Percentiles rank a stretch among this genome's conserved stretches.
These are phyloP conservation scores for Danaus melanippus DNA, from an alignment of 1,140 invertebrate species.

Conservation along the genomic window DNA sequence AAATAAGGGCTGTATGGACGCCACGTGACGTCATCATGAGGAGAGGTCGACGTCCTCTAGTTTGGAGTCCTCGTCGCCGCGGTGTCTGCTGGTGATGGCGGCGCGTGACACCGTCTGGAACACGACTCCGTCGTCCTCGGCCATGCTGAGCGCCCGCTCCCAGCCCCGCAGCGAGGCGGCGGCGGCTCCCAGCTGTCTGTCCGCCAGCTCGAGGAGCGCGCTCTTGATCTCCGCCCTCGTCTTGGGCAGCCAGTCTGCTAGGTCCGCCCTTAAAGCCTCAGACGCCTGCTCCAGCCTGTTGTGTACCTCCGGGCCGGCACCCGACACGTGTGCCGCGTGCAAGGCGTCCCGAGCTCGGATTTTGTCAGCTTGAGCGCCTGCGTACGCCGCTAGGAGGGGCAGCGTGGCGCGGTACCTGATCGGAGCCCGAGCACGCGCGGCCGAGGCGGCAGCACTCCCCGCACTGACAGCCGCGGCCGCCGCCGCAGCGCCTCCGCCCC, in stretches of 20 bases:
- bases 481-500: constrained; percentile 12
- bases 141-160: constrained; percentile 48
- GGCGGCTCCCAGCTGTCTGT: constrained; percentile 39
- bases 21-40: no score
- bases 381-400: constrained; percentile 42
- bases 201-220: constrained; percentile 43
- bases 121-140: constrained; percentile 38
- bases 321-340: constrained; percentile 43
- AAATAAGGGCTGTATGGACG: no score
- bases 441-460: constrained; percentile 15
- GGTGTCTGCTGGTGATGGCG: constrained; percentile 53
- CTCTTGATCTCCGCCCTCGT: constrained; percentile 45
- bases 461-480: constrained; percentile 17
- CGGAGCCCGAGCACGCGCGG: constrained; percentile 19
- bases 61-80: constrained; percentile 30
- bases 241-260: constrained; percentile 54
- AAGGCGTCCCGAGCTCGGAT: constrained; percentile 37
- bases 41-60: constrained; percentile 13
- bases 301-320: constrained; percentile 36
- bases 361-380: constrained; percentile 36
- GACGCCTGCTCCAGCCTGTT: constrained; percentile 57
- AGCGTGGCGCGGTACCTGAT: constrained; percentile 30
- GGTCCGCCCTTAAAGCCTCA: constrained; percentile 50
- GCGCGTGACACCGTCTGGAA: constrained; percentile 60
- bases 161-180: constrained; percentile 40